These are phyloP conservation scores for Cephus pygmeus DNA, from an alignment of 2,888 invertebrate genomes.

Conservation along the genomic window DNA sequence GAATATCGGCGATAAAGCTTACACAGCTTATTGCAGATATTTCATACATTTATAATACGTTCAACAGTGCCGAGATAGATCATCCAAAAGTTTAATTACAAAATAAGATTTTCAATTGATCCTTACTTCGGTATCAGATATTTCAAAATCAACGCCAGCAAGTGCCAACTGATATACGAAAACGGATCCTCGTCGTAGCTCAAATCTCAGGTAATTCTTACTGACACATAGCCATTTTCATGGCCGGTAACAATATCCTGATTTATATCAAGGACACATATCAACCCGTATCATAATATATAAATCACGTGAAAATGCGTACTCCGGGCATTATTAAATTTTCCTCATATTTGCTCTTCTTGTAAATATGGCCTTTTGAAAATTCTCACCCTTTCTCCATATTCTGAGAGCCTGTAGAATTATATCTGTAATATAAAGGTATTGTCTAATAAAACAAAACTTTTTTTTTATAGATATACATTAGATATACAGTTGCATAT, in stretches of 20 bases:
- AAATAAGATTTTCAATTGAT: background rate
- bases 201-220: background rate
- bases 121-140: background rate
- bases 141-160: background rate
- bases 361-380: background rate
- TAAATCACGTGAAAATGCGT: conserved; percentile 32
- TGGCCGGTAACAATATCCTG: conserved; percentile 41
- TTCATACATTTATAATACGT: background rate
- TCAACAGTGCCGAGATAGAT: background rate
- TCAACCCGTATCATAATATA: conserved; percentile 38
- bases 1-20: background rate
- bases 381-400: background rate
- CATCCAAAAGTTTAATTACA: background rate
- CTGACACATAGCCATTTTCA: background rate
- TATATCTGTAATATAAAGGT: background rate
- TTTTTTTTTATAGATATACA: too few relatives aligned
- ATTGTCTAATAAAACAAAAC: too few relatives aligned
- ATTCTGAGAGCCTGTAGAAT: background rate
- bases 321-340: conserved; percentile 30
- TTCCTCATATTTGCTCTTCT: background rate
- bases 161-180: background rate
- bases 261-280: conserved; percentile 40
- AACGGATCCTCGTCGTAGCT: background rate
- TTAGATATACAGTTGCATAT: too few relatives aligned
- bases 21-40: background rate